Conservation (phyloP, 2,797 vertebrate species). For the Liparis tanakae region DNA sequence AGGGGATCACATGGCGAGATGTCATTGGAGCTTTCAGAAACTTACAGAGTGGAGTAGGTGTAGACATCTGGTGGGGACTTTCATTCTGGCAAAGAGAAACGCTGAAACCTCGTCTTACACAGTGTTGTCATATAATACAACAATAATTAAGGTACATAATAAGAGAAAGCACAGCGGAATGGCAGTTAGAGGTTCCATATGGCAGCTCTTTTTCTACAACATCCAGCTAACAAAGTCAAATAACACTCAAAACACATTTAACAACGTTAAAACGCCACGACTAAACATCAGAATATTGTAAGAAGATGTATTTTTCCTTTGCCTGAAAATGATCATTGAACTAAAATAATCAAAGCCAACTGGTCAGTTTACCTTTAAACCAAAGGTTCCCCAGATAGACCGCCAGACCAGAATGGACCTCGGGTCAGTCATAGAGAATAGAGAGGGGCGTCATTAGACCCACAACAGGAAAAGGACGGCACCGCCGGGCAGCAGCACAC, state of each 20-base stretch:
- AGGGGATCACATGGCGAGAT: conserved; percentile 38
- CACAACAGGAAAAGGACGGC: no score
- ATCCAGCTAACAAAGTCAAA: no score
- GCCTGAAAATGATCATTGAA: neutral
- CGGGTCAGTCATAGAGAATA: no score
- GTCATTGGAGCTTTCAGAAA: neutral
- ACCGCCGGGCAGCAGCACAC: no score
- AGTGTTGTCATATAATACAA: neutral
- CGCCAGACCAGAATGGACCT: no score
- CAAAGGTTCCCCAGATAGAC: no score
- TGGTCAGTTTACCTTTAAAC: neutral
- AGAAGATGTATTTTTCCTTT: neutral
- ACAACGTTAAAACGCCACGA: neutral
- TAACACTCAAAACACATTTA: neutral
- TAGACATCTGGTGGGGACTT: conserved; percentile 6
- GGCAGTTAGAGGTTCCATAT: neutral
- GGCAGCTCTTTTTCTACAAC: neutral
- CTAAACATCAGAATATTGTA: neutral
- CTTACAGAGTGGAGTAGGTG: neutral
- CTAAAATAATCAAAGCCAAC: neutral
- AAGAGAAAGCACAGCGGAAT: neutral
- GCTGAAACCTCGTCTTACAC: neutral
- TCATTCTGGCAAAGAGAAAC: conserved; percentile 8
- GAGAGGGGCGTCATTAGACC: no score
- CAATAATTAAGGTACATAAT: neutral